Conservation (phyloP, 2,797 vertebrate species). For the Capromys pilorides region DNA sequence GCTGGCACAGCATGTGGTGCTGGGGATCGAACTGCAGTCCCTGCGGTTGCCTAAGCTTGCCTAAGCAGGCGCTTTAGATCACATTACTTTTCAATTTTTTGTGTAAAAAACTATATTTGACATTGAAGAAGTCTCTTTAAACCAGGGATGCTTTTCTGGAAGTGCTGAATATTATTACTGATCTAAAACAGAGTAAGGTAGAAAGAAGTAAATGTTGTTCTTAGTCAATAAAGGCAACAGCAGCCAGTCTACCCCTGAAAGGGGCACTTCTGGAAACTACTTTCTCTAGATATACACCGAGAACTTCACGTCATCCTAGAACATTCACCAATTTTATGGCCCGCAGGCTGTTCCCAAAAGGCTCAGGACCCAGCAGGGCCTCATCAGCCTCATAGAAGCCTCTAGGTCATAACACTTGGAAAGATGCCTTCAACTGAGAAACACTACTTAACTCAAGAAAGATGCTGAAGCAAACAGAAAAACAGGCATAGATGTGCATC, state of each 20-base stretch:
- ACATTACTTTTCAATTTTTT: slow-evolving; percentile 24
- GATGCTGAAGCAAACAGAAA: neutral
- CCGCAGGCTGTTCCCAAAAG: neutral
- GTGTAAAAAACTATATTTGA: neutral
- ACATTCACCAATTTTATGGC: neutral
- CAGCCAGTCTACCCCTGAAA: neutral
- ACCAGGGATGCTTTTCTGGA: neutral
- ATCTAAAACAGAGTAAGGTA: neutral
- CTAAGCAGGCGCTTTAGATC: no score
- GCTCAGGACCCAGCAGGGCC: no score
- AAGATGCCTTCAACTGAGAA: neutral
- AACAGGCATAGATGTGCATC: neutral
- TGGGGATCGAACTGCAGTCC: no score
- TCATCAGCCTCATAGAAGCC: neutral
- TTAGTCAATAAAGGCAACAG: neutral
- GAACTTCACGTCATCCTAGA: neutral
- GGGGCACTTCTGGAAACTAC: neutral
- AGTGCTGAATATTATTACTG: neutral
- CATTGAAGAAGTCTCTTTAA: neutral
- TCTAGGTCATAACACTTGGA: neutral
- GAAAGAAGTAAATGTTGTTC: neutral
- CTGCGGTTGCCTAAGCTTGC: no score
- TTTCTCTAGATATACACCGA: neutral
- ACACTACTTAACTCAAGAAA: neutral
- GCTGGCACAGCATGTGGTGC: no score